Evolutionary conservation across 2,888 invertebrate genomes (phyloP), one percentile per base, ranked within the genome.

Genomic region (Leptopilina syphax): DNA sequence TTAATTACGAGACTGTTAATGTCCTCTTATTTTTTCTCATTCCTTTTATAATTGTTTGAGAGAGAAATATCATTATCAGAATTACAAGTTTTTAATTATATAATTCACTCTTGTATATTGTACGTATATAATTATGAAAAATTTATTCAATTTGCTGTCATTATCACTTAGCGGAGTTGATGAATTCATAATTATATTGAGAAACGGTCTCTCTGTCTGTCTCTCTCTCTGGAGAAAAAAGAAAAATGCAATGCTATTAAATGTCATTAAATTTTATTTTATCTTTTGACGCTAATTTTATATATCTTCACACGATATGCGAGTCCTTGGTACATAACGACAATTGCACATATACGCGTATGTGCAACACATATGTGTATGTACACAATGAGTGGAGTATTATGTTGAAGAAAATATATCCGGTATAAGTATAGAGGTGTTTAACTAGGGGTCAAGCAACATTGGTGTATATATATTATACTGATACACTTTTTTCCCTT

Each of bases 401-500:
- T 50, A 50, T 47, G 9, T 50, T 18, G 50, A 50, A 50, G 50
- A 50, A 50, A 50, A 50, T 50, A 50, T 50, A 50, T 50, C 50
- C 50, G 50, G 50, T 10, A 50, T 10, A 50, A 9, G 50, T 12
- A 24, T 50, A 68, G 9, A 47, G 76, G 82, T 81, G 79, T 79
- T 80, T 83, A 83, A 82, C 80, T 82, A 83, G 82, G 79, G 83
- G 82, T 84, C 82, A 83, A 83, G 80, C 76, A 82, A 82, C 82
- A 81, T 44, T 8, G 18, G 18, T 83, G 50, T 50, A 50, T 50
- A 50, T 50, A 83, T 83, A 81, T 80, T 80, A 83, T 83, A 80
- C 79, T 81, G 83, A 83, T 83, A 84, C 82, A 81, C 81, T 84
- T 82, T 79, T 50, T 50, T 10, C 10, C 12, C 50, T 84, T 82